Evolutionary conservation across 92 coral and sea anemone genomes (phyloP), one percentile per base, ranked within the genome.

Genomic region (Umimayanthus chanpuru): DNA sequence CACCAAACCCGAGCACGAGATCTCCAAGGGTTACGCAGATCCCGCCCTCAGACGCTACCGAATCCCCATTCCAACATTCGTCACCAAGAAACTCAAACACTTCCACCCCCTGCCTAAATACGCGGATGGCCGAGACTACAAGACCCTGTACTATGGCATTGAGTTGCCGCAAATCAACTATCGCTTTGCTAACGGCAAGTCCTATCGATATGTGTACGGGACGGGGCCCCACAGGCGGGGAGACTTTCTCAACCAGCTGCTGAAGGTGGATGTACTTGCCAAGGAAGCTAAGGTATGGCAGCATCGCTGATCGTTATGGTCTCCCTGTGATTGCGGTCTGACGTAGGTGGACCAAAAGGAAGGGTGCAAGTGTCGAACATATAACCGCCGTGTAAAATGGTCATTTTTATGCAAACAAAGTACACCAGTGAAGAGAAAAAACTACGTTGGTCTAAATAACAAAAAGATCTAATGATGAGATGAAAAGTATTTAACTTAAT

Each of bases 81-180:
- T 30, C 47, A 75, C 56, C 32, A 85, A 81, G 36, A 91, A 80
- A 10, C 79, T 77, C 28, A 94, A 89, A 66, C 58, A 86, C n/a
- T 93, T 91, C 79, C 89, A 85, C 73, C 74, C 89, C 40, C 80
- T 94, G 41, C 94, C 94, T 10, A 85, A 89, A 15, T 92, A 88
- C 81, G 88, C 96, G 30, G 95, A 93, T 81, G 97, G 95, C 25
- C 91, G 95, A 70, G 93, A 92, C 86, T 95, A 93, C 88, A 96
- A 95, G 85, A 76, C 92, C 56, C 71, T 96, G 75, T 93, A 89
- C 88, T 95, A 92, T 61, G 98, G 94, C 1, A 81, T 96, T 49
- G 99, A 96, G 77, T 89, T 96, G 12, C 99, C 99, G 1, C 94
- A 92, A 76, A 96, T 96, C 77, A 96, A 94, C 89, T 96, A 96